Conservation (phyloP, 2,888 invertebrate genomes). For the Didymodactylos carnosus region DNA sequence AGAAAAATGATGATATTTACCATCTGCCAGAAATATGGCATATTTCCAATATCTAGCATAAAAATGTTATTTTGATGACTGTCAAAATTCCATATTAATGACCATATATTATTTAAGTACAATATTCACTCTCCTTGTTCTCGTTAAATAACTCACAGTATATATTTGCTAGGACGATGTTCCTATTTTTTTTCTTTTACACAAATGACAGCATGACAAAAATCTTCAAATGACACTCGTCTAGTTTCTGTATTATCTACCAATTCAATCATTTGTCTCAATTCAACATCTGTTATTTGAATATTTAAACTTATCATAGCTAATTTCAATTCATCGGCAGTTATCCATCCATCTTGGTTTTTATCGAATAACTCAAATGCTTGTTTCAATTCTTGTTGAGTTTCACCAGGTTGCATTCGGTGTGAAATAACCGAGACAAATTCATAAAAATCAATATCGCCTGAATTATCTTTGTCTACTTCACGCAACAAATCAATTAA, state of each 20-base stretch:
- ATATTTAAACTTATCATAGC: neutral
- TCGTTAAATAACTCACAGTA: too few species aligned
- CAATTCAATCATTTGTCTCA: neutral
- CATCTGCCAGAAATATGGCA: too few species aligned
- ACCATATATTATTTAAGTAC: too few species aligned
- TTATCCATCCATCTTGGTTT: neutral
- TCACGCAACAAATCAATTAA: neutral
- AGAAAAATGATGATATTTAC: too few species aligned
- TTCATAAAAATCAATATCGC: neutral
- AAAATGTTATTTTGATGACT: too few species aligned
- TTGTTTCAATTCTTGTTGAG: neutral
- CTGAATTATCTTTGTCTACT: neutral
- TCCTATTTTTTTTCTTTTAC: neutral
- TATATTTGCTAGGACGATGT: too few species aligned
- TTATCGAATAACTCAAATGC: neutral
- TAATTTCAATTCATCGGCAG: neutral
- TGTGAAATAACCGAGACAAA: neutral
- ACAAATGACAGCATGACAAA: neutral
- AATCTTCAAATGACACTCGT: neutral
- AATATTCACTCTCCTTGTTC: too few species aligned
- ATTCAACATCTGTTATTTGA: neutral
- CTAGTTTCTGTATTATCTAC: neutral
- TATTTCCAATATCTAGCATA: too few species aligned
- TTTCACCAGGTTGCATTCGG: neutral
- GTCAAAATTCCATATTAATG: too few species aligned